Base-by-base conservation (phyloP, 2,797 vertebrate genomes). In the Aldrovandia affinis region DNA sequence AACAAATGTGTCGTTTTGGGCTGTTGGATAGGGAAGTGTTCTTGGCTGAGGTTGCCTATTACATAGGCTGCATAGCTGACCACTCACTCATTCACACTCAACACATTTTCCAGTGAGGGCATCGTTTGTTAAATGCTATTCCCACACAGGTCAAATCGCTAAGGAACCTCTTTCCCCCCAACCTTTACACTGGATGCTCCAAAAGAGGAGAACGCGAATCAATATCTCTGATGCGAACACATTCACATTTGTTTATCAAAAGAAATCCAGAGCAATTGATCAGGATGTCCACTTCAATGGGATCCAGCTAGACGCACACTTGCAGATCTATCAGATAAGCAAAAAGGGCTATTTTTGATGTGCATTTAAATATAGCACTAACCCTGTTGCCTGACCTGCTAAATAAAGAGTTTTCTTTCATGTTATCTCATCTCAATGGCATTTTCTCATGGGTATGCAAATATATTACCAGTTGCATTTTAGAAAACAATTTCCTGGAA, bases 11-110 rank as follows among this genome's bases (percentile, higher is more conserved):
- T 36, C 18, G 33, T 59, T 81, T 52, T 30, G 18, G 50, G 25
- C 44, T 14, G 30, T 20, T 55, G 22, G 79, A 80, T 39, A 25
- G 73, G 73, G 73, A 44, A 44, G 73, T 47, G 61, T 42, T 5
- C 33, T 81, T 81, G 28, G 47, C 15, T 54, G 47, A 68, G 61
- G 78, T 57, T n/a, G 65, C 54, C 52, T 77, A 47, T 2, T 52
- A 20, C 47, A 82, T 54, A 84, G 79, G 83, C 61, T 42, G 47
- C 36, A n/a, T 54, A n/a, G 47, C 50, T 75, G 12, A 52, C 15
- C 18, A 65, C 52, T 47, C 36, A 44, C 50, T 14, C n/a, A 63
- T 59, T 15, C 42, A 68, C 44, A 63, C 39, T 33, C 59, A 7
- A n/a, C 42, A 54, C 25, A 78, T 85, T 50, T 85, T 50, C 22